Base-by-base conservation (phyloP, 2,113 vertebrate genomes). In the Todiramphus chloris region DNA sequence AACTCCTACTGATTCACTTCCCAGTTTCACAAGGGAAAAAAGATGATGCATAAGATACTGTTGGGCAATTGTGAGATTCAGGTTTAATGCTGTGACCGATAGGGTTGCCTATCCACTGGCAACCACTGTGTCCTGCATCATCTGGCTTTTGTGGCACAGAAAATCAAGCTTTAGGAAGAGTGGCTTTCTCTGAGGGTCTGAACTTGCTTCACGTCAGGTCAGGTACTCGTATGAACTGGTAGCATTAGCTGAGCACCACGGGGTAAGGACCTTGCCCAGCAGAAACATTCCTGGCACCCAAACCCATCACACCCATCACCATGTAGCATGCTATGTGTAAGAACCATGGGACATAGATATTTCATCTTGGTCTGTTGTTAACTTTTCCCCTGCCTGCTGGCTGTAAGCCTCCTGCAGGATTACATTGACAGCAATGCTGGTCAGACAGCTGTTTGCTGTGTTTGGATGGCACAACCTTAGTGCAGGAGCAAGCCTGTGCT, bases 301-400 rank as follows among this genome's bases (percentile, higher is more conserved):
- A 86, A 56, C 11, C 27, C 43, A 46, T n/a, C 56, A 18, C 12
- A 25, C 2, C 14, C 55, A 35, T 64, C 23, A 51, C 11, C 20
- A n/a, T 5, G 20, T 39, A 59, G 16, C 1, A 0, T 48, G 27
- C 28, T 21, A 11, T 12, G n/a, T 0, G 62, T 25, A 25, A 19
- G 43, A 96, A 19, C 19, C 8, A 20, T 4, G 17, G 13, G 15
- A 43, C 13, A 16, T 1, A 53, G 30, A 19, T 13, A 56, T 39
- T 39, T 58, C 20, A 30, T n/a, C 56, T 80, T 41, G n/a, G 58
- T 53, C 51, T 81, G 21, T 28, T 59, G 30, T 25, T 70, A 43
- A 18, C 62, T 59, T 78, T 81, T 43, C n/a, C 51, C n/a, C 15
- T 41, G 43, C 16, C 16, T 48, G 43, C 43, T 80, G 30, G 43